Percentiles rank a stretch among this genome's conserved stretches.
These are phyloP conservation scores for Presbytis comata DNA, from an alignment of 2,797 vertebrate species.

Conservation along the genomic window DNA sequence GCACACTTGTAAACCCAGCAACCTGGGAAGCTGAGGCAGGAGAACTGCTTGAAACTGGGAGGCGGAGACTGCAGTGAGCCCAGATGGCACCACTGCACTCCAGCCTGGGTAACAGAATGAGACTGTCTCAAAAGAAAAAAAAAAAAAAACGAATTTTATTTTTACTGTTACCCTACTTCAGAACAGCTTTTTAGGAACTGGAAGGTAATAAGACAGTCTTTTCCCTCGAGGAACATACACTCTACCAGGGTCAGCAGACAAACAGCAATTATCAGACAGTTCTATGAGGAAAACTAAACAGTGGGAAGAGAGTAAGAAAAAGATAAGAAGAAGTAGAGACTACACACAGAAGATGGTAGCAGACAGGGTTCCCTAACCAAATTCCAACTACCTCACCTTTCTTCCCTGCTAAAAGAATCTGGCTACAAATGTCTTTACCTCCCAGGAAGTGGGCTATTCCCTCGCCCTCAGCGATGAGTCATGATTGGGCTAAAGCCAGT, in stretches of 20 bases:
- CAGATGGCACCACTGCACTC: neutral
- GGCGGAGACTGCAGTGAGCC: neutral
- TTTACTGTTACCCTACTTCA: neutral
- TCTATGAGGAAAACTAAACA: neutral
- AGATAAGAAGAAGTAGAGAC: neutral
- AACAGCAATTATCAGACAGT: neutral
- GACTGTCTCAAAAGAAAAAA: neutral
- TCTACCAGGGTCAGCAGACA: neutral
- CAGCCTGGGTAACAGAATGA: neutral
- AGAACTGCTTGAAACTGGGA: neutral
- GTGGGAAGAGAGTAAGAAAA: neutral
- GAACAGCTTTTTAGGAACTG: neutral
- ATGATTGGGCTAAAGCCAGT: neutral
- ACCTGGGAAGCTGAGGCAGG: neutral
- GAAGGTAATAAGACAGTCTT: neutral
- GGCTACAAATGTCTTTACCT: neutral
- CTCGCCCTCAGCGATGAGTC: neutral
- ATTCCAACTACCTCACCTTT: neutral
- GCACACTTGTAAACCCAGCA: neutral
- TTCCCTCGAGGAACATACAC: neutral
- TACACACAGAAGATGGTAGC: neutral
- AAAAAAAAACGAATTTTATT: neutral
- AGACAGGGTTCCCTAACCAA: neutral
- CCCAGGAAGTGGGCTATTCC: neutral
- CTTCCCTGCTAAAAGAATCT: neutral